A percentile compares a stretch with the other conserved stretches of the same genome.
These are phyloP conservation scores for Microplitis demolitor DNA, from an alignment of 1,140 invertebrate species.

Conservation along the genomic window DNA sequence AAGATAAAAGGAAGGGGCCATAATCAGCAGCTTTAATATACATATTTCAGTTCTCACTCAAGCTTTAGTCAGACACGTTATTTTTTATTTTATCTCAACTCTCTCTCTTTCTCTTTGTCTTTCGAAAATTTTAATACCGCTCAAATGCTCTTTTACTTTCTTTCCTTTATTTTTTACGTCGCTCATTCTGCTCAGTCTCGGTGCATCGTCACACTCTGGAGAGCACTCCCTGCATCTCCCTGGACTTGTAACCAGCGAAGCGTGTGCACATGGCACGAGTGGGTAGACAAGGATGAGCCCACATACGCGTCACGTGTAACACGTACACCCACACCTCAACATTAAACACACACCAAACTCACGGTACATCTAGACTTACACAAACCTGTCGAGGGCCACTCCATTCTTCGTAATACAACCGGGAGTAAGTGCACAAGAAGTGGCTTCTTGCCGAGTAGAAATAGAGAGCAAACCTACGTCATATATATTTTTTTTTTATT, in stretches of 20 bases:
- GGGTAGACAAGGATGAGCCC: constrained; percentile 15
- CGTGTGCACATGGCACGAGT: constrained; percentile 15
- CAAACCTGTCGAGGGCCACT: constrained; percentile 9
- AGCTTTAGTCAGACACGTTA: too few relatives aligned
- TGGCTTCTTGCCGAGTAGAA: constrained; percentile 3
- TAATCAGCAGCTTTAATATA: constrained; percentile 2
- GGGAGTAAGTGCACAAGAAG: constrained; percentile 15
- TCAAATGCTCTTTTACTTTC: not conserved
- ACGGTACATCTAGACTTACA: not conserved
- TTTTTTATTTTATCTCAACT: too few relatives aligned
- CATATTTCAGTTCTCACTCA: too few relatives aligned
- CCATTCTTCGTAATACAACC: constrained; percentile 16
- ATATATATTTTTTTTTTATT: not conserved
- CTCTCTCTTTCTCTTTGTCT: too few relatives aligned
- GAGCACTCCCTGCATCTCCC: not conserved
- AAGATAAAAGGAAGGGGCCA: not conserved
- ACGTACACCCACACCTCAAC: not conserved
- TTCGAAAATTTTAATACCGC: too few relatives aligned
- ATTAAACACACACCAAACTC: too few relatives aligned
- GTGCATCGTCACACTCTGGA: constrained; percentile 13
- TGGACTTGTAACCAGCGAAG: constrained; percentile 13
- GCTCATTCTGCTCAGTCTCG: not conserved
- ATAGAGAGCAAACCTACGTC: not conserved
- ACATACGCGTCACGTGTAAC: constrained; percentile 5
- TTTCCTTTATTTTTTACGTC: not conserved